Conservation (phyloP, 2,888 invertebrate genomes). For the Eulithis testata region DNA sequence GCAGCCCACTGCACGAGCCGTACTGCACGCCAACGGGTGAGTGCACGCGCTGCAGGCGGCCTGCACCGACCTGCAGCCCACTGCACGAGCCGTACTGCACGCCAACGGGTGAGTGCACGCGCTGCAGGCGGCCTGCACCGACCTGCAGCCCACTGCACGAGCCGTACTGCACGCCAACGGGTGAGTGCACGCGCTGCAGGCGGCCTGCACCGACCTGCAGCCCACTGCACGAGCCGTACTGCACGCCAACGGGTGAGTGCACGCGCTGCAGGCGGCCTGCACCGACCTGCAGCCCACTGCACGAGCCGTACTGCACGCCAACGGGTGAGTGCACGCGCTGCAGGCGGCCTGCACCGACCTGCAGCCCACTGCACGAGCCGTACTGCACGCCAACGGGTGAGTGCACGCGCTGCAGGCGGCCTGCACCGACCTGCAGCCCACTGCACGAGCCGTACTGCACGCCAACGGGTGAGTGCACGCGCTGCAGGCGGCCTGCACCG, state of each 20-base stretch:
- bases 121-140: conserved; percentile 44
- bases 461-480: conserved; percentile 37
- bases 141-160: conserved; percentile 46
- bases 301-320: conserved; percentile 44
- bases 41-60: conserved; percentile 43
- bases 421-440: conserved; percentile 45
- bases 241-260: conserved; percentile 43
- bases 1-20: conserved; percentile 45
- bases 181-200: conserved; percentile 44
- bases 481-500: conserved; percentile 44
- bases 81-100: conserved; percentile 46
- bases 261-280: conserved; percentile 42
- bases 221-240: conserved; percentile 42
- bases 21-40: conserved; percentile 45
- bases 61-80: conserved; percentile 45
- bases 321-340: conserved; percentile 42
- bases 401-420: conserved; percentile 43
- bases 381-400: conserved; percentile 45
- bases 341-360: conserved; percentile 44
- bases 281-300: conserved; percentile 47
- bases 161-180: conserved; percentile 44
- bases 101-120: conserved; percentile 37
- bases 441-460: conserved; percentile 46
- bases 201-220: conserved; percentile 47
- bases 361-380: conserved; percentile 45